A percentile compares a stretch with the other conserved stretches of the same genome.
Evolutionary conservation across 2,113 vertebrate species (phyloP).

Genomic region (Gnathonemus longibarbis): DNA sequence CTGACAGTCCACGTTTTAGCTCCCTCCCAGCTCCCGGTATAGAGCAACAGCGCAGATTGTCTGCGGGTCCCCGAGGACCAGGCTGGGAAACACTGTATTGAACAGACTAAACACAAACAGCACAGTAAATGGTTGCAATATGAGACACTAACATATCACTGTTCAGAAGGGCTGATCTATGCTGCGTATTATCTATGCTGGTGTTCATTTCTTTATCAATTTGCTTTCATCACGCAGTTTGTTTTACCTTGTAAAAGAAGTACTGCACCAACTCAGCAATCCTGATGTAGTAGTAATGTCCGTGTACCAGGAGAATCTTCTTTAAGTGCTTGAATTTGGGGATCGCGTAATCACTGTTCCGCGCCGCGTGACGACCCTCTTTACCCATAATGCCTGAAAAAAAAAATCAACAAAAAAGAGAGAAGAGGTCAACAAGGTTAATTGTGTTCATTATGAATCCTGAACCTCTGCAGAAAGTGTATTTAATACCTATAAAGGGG

Average conservation of each 20-base stretch:
- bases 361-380: conserved; percentile 89
- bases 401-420: neutral
- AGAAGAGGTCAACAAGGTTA: neutral
- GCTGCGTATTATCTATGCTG: neutral
- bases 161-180: neutral
- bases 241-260: conserved; percentile 95
- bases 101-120: neutral
- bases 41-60: neutral
- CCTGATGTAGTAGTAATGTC: conserved; percentile 92
- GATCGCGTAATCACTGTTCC: conserved; percentile 96
- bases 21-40: neutral
- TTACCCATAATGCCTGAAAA: conserved; percentile 85
- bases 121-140: neutral
- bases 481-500: neutral
- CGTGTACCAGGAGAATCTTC: conserved; percentile 94
- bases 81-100: neutral
- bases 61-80: neutral
- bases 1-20: neutral
- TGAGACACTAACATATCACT: neutral
- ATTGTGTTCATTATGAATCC: neutral
- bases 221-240: neutral
- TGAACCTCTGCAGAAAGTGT: neutral
- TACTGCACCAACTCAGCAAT: conserved; percentile 97
- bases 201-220: neutral
- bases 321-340: conserved; percentile 96